Base-by-base conservation (phyloP, 2,113 vertebrate species). In the Corydoras maculifer region DNA sequence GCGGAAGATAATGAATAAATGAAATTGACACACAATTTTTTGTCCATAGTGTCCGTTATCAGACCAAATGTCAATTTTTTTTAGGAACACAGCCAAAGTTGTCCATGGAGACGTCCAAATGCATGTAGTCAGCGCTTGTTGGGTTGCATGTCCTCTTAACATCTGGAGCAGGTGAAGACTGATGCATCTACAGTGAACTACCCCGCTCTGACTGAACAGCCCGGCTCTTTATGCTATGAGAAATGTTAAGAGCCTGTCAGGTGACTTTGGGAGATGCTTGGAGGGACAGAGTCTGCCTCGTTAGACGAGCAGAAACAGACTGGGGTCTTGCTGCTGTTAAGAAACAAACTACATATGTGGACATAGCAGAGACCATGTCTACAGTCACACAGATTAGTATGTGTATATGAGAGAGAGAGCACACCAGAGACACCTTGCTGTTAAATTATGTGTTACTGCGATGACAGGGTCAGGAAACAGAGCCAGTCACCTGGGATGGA, bases 401-500 rank as follows among this genome's bases (percentile, higher is more conserved):
- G 59, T 69, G 72, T 62, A 63, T 43, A 31, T 62, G 65, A 68
- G 58, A 57, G 73, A 54, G 50, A 31, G 65, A 51, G 51, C 60
- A 14, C 62, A 73, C 62, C 9, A 49, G 67, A 79, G 77, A 79
- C 70, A 58, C 32, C 61, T 49, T 53, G 35, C 62, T 76, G 68
- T 72, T 61, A 68, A 65, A 73, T 69, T 67, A 58, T 76, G 60
- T 76, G 77, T 67, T 65, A 48, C 53, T 32, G 49, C 57, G 64
- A 71, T 59, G 70, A 70, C 63, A 70, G 62, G 77, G 63, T 76
- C 70, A 60, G 58, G 73, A 70, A 57, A 65, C 31, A 31, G 77
- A 70, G 49, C 13, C 66, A 58, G 65, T 65, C 77, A 62, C 58
- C 68, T 76, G 77, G 77, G 74, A 79, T 63, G 62, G 51, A 62